phyloP scores from a whole-genome alignment of 2,888 invertebrate genomes.

The Tenthredo distinguenda region DNA sequence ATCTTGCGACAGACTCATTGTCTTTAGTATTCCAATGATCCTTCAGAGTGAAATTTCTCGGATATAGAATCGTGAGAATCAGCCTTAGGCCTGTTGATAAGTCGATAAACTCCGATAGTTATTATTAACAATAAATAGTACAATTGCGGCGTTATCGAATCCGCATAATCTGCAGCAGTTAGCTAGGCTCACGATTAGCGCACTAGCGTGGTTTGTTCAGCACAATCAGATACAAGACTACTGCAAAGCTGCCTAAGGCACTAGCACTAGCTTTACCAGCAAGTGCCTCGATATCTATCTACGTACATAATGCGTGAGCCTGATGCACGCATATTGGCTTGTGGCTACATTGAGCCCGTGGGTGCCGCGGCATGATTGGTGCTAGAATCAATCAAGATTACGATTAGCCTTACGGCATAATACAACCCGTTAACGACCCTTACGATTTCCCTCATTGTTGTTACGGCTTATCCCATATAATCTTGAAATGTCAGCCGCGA shows the following conservation, averaged over 20 bases:
- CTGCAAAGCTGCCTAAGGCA: slow-evolving; percentile 22
- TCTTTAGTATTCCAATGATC: neutral
- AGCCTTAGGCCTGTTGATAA: neutral
- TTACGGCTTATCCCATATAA: neutral
- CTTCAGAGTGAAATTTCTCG: neutral
- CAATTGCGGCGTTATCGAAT: slow-evolving; percentile 28
- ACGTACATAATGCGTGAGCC: slow-evolving; percentile 39
- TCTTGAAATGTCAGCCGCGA: neutral
- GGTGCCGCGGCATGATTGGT: slow-evolving; percentile 37
- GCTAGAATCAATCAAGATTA: slow-evolving; percentile 48
- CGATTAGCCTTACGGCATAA: slow-evolving; percentile 45
- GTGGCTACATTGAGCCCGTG: slow-evolving; percentile 16
- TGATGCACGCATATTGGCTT: slow-evolving; percentile 37
- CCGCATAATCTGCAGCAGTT: slow-evolving; percentile 57
- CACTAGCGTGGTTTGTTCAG: slow-evolving; percentile 54
- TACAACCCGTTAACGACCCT: slow-evolving; percentile 34
- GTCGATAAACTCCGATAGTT: slow-evolving; percentile 5
- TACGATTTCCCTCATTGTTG: slow-evolving; percentile 9
- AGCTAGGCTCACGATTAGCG: slow-evolving; percentile 45
- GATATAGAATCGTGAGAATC: slow-evolving; percentile 17
- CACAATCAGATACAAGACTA: slow-evolving; percentile 61
- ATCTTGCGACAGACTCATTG: neutral
- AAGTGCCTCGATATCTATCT: slow-evolving; percentile 42
- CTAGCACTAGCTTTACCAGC: neutral
- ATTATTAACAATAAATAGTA: slow-evolving; percentile 37